A percentile compares a stretch with the other conserved stretches of the same genome.
Evolutionary conservation across 2,113 vertebrate species (phyloP).

Genomic region (Prunella himalayana): DNA sequence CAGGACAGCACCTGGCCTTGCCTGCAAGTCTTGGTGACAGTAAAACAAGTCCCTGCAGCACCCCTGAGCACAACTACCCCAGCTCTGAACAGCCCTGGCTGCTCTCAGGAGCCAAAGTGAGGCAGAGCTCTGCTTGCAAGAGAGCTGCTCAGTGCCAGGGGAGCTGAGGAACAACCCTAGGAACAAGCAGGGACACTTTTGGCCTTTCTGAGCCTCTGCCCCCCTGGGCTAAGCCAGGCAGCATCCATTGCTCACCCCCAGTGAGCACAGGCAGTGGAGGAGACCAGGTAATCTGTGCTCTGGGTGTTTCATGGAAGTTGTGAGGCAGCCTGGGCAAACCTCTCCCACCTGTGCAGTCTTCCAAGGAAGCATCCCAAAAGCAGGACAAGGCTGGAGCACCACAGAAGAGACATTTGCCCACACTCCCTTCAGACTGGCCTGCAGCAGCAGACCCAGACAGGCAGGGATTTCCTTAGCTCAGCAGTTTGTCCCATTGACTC

Average conservation of each 20-base stretch:
- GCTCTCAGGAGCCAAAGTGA: not conserved
- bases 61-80: fast-evolving
- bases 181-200: not conserved
- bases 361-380: not conserved
- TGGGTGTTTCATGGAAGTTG: not conserved
- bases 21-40: not conserved
- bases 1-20: not conserved
- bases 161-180: not conserved
- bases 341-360: not conserved
- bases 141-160: not conserved
- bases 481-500: not conserved
- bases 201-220: not conserved
- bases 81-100: fast-evolving
- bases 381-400: not conserved
- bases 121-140: not conserved
- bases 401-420: not conserved
- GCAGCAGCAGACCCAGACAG: not conserved
- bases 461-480: not conserved
- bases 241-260: fast-evolving
- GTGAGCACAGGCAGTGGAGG: fast-evolving
- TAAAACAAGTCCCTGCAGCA: not conserved
- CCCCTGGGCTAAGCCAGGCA: not conserved
- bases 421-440: not conserved
- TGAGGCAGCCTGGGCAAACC: not conserved
- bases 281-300: not conserved